Percentiles rank a stretch among this genome's conserved stretches.
Conservation (phyloP, 2,113 vertebrate species). For the Macrotus californicus region DNA sequence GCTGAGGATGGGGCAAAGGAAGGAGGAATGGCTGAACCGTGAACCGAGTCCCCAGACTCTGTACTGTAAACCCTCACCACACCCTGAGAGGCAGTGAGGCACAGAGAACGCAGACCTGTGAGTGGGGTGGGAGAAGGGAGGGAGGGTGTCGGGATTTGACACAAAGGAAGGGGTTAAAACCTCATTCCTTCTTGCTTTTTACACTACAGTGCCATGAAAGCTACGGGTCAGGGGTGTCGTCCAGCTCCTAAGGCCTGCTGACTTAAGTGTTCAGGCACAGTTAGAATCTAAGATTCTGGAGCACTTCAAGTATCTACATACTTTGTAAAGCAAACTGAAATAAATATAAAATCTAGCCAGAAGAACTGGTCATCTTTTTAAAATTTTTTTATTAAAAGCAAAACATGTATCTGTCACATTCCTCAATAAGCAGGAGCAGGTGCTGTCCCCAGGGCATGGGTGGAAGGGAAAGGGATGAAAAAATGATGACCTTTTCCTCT, state of each 20-base stretch:
- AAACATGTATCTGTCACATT: slow-evolving; percentile 68
- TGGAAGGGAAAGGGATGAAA: neutral
- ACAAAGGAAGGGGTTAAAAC: neutral
- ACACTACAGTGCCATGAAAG: neutral
- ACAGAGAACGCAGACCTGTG: neutral
- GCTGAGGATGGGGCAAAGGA: neutral
- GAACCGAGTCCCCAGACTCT: neutral
- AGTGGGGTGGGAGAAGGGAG: neutral
- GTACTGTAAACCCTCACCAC: neutral
- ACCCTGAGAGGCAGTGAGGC: neutral
- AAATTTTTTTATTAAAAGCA: slow-evolving; percentile 63
- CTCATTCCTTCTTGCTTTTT: neutral
- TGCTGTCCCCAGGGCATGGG: slow-evolving; percentile 25
- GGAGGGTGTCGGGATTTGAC: neutral
- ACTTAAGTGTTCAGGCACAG: neutral
- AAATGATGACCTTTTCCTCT: neutral
- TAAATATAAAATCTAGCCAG: slow-evolving; percentile 47
- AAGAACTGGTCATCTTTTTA: slow-evolving; percentile 33
- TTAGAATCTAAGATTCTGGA: neutral
- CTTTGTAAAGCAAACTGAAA: slow-evolving; percentile 13
- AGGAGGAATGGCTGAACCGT: neutral
- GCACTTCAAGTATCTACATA: slow-evolving; percentile 11
- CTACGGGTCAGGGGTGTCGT: neutral
- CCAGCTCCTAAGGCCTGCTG: neutral
- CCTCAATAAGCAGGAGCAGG: slow-evolving; percentile 76